phyloP scores from a whole-genome alignment of 2,888 invertebrate genomes.

The Holacanthella duospinosa region DNA sequence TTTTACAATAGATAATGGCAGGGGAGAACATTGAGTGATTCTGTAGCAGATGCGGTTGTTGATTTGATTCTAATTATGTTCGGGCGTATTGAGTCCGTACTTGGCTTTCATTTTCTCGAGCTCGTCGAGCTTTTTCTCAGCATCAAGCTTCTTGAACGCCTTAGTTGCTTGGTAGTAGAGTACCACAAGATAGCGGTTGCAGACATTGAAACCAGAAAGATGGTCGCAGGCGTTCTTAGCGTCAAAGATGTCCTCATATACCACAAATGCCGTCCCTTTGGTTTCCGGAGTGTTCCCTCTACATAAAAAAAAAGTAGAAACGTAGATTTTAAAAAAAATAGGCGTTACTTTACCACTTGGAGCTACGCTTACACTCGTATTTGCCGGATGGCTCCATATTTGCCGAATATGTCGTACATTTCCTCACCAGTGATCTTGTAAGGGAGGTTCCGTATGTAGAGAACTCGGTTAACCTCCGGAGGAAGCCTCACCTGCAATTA shows the following conservation, averaged over 20 bases:
- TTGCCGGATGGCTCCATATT: constrained; percentile 97
- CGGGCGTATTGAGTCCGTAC: constrained; percentile 58
- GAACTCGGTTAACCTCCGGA: constrained; percentile 93
- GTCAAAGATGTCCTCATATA: constrained; percentile 99
- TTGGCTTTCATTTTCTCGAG: constrained; percentile 89
- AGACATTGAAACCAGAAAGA: constrained; percentile 96
- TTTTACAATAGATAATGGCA: too few species aligned
- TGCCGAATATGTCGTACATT: constrained; percentile 99
- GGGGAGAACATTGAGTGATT: too few species aligned
- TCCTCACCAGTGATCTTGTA: constrained; percentile 99
- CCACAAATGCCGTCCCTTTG: constrained; percentile 96
- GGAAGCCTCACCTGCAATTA: constrained; percentile 78
- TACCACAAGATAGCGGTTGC: constrained; percentile 96
- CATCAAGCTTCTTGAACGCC: constrained; percentile 89
- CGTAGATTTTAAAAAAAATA: neutral
- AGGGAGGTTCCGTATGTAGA: constrained; percentile 93
- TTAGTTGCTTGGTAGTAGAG: constrained; percentile 94
- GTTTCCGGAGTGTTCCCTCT: constrained; percentile 96
- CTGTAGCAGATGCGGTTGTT: too few species aligned
- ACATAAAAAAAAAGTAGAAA: constrained; percentile 41
- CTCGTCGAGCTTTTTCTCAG: constrained; percentile 92
- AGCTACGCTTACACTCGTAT: constrained; percentile 55
- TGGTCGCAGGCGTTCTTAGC: constrained; percentile 99
- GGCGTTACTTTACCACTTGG: neutral
- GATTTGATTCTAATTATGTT: too few species aligned